phyloP scores from a whole-genome alignment of 2,888 invertebrate genomes.

The Allacma fusca region DNA sequence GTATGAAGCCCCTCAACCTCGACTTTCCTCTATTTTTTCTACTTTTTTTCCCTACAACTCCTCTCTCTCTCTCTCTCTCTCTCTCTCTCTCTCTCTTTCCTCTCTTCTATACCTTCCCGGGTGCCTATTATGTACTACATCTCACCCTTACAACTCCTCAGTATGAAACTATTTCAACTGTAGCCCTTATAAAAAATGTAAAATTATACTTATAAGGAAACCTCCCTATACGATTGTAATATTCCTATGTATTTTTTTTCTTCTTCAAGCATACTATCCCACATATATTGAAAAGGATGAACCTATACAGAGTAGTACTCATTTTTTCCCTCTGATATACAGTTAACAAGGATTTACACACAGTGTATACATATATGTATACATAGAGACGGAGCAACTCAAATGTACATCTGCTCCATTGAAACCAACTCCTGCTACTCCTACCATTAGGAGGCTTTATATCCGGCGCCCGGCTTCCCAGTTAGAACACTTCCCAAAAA shows the following conservation, averaged over 20 bases:
- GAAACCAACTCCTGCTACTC: background rate
- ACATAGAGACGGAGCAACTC: background rate
- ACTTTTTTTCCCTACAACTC: conserved; percentile 1
- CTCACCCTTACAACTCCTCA: background rate
- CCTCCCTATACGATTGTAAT: no score
- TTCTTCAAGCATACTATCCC: no score
- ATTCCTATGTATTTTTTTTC: no score
- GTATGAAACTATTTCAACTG: no score
- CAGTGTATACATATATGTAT: background rate
- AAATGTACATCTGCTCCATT: conserved; percentile 33
- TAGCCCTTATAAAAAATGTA: no score
- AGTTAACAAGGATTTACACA: background rate
- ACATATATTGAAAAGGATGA: no score
- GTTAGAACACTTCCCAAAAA: conserved; percentile 15
- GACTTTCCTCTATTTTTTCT: conserved; percentile 35
- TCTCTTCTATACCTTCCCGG: conserved; percentile 7
- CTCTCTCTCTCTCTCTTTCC: background rate
- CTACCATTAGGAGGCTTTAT: conserved; percentile 32
- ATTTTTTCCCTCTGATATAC: background rate
- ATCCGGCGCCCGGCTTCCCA: conserved; percentile 45
- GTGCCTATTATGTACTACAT: background rate
- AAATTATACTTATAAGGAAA: no score
- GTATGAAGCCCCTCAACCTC: conserved; percentile 44
- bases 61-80: conserved; percentile 14
- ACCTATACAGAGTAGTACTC: no score